These are phyloP conservation scores for Diadegma fenestrale DNA, from an alignment of 2,888 invertebrate species.

Conservation along the genomic window DNA sequence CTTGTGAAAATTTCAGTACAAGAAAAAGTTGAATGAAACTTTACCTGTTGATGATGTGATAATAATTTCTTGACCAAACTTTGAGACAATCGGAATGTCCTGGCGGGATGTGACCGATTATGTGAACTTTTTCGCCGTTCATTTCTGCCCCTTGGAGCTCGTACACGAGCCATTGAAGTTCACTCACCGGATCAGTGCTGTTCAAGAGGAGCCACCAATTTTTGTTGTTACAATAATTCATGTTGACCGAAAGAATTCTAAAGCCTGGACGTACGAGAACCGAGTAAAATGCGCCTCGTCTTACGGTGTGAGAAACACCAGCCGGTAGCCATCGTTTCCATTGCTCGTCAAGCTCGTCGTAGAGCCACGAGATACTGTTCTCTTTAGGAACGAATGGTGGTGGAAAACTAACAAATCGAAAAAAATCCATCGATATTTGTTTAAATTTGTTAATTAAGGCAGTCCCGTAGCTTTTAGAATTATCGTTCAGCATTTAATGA, in stretches of 20 bases:
- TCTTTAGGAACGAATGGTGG: conserved; percentile 94
- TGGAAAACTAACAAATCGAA: conserved; percentile 89
- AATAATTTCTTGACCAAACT: conserved; percentile 98
- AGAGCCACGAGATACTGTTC: conserved; percentile 95
- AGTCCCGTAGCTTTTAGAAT: no score
- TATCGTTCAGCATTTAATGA: no score
- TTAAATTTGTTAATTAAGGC: neutral
- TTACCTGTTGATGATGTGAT: conserved; percentile 92
- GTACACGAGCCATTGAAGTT: conserved; percentile 97
- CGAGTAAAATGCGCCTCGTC: conserved; percentile 96
- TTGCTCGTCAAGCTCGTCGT: conserved; percentile 94
- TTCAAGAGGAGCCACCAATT: conserved; percentile 98
- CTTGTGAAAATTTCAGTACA: neutral
- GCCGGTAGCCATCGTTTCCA: conserved; percentile 97
- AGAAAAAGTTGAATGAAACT: neutral
- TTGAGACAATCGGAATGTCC: conserved; percentile 97
- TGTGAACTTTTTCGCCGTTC: conserved; percentile 97
- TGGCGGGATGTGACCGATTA: conserved; percentile 98
- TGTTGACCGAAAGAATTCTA: conserved; percentile 96
- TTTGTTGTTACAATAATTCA: conserved; percentile 98
- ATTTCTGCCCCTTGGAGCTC: conserved; percentile 97
- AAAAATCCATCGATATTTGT: neutral
- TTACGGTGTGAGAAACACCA: conserved; percentile 94
- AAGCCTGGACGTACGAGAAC: conserved; percentile 95
- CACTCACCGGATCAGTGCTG: conserved; percentile 97